Conservation (phyloP, 2,888 invertebrate genomes). For the Diloba caeruleocephala region DNA sequence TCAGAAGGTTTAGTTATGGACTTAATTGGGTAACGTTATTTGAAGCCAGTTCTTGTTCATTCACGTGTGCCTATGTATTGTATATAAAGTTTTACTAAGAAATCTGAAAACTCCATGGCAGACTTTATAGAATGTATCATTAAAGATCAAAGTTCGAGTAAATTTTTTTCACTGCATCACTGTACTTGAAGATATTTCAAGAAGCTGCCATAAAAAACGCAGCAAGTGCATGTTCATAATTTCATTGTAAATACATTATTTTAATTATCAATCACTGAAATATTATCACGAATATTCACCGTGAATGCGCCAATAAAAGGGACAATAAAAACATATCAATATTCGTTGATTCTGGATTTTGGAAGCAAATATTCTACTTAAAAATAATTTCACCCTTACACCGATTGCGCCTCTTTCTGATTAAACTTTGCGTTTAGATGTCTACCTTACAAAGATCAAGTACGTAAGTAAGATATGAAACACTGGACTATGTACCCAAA, state of each 20-base stretch:
- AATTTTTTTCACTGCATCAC: background rate
- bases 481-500: conserved; percentile 39
- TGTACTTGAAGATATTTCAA: conserved; percentile 43
- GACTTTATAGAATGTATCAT: background rate
- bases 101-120: no score
- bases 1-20: background rate
- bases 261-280: conserved; percentile 41
- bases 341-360: conserved; percentile 86
- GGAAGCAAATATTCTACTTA: conserved; percentile 79
- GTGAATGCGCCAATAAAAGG: conserved; percentile 71
- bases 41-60: background rate
- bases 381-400: conserved; percentile 65
- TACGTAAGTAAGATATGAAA: conserved; percentile 53
- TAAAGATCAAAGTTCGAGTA: no score
- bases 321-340: conserved; percentile 83
- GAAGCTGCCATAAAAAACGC: conserved; percentile 51
- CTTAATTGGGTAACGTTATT: background rate
- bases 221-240: conserved; percentile 54
- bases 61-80: background rate
- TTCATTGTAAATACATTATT: conserved; percentile 49
- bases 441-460: conserved; percentile 45
- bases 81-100: background rate
- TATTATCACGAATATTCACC: conserved; percentile 50
- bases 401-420: conserved; percentile 48
- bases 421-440: conserved; percentile 54